Evolutionary conservation across 2,797 vertebrate genomes (phyloP), one percentile per base, ranked within the genome.

Genomic region (Antrozous pallidus): DNA sequence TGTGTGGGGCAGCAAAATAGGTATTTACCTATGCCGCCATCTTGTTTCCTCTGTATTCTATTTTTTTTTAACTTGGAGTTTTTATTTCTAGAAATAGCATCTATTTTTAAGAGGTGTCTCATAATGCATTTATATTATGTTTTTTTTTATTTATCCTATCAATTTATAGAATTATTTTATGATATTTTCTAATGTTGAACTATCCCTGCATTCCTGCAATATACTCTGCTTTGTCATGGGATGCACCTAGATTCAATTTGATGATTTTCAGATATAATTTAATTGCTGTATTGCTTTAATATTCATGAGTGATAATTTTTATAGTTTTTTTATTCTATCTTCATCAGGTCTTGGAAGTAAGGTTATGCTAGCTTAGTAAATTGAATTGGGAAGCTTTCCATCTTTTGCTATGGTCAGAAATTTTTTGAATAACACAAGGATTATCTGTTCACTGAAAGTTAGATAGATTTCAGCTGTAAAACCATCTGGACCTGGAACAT

Each of bases 391-490:
- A 97, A 86, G 22, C 70, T 95, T 95, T 96, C 96, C 96, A 96
- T 96, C 78, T 95, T 97, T 96, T 93, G 97, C 90, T 97, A 96
- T 96, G 96, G 97, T 97, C 96, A 97, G 95, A 95, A 95, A 97
- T 96, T 87, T 96, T 96, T 95, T 96, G 94, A 96, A 97, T 97
- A 97, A 33, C 90, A 86, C 95, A 96, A 94, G 96, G 97, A 97
- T 97, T 97, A 97, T 97, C 96, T 96, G 88, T 96, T 97, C 96
- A 90, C 94, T 94, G 93, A 93, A 95, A 90, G 95, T 95, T 88
- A 97, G 96, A 97, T 95, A 94, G 92, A 95, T 94, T 97, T 97
- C 97, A 97, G 96, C 97, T 97, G 97, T 93, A 96, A 93, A 96
- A 92, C 96, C 96, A 97, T 97, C 96, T 97, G 97, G 96, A 90